These are phyloP conservation scores for Drosophila oshimai DNA, from an alignment of 1,140 invertebrate species.

Conservation along the genomic window DNA sequence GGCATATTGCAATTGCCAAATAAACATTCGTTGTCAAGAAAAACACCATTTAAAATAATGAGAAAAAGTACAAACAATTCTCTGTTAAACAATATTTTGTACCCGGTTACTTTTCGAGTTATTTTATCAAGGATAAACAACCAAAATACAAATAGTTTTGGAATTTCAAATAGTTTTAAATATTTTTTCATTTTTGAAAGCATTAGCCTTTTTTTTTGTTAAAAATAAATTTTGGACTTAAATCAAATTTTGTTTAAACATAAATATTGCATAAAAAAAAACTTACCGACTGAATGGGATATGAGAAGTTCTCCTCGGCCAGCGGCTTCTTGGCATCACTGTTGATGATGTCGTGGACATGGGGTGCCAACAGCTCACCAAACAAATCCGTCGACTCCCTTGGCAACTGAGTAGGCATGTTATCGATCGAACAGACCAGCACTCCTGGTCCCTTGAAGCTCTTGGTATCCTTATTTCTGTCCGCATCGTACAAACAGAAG, in stretches of 20 bases:
- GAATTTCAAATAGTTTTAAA: too few species aligned
- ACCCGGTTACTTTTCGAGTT: too few species aligned
- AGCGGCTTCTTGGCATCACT: constrained; percentile 94
- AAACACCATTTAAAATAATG: not conserved
- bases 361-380: constrained; percentile 95
- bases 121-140: too few species aligned
- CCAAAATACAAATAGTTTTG: too few species aligned
- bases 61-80: not conserved
- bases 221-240: not conserved
- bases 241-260: too few species aligned
- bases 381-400: constrained; percentile 99
- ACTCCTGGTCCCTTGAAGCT: constrained; percentile 98
- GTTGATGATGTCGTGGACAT: constrained; percentile 94
- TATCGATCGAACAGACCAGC: constrained; percentile 99
- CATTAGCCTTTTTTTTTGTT: too few species aligned
- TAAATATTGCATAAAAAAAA: too few species aligned
- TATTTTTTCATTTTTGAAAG: too few species aligned
- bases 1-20: not conserved
- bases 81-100: not conserved
- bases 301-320: constrained; percentile 90
- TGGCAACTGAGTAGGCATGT: constrained; percentile 99
- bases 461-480: constrained; percentile 98
- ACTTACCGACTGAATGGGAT: constrained; percentile 92
- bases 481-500: constrained; percentile 99
- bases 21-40: too few species aligned